phyloP scores from a whole-genome alignment of 2,797 vertebrate genomes.

The Limnodromus scolopaceus region DNA sequence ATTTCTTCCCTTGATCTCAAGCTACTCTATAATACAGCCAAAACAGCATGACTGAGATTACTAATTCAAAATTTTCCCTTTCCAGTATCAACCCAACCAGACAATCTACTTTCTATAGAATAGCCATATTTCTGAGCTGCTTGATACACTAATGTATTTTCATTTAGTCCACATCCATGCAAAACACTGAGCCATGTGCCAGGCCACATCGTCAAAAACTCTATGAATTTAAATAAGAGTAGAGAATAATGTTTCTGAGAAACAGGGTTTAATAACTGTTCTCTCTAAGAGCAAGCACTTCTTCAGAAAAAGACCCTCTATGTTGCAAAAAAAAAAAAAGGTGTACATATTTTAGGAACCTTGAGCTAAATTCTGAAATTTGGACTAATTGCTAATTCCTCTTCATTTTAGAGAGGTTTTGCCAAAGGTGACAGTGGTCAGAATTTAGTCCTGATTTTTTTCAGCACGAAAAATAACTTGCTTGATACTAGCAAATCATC shows the following conservation, averaged over 20 bases:
- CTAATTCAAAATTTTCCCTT: conserved; percentile 39
- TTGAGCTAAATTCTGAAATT: background rate
- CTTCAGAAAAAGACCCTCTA: background rate
- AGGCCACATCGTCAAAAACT: conserved; percentile 15
- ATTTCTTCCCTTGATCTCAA: conserved; percentile 13
- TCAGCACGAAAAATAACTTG: background rate
- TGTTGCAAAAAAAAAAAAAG: background rate
- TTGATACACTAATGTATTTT: background rate
- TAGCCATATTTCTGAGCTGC: background rate
- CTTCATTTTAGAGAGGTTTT: background rate
- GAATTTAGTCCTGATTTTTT: background rate
- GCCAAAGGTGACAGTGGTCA: background rate
- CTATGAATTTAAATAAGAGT: conserved; percentile 33
- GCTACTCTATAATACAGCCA: background rate
- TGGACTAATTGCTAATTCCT: background rate
- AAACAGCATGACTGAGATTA: background rate
- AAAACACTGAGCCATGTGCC: background rate
- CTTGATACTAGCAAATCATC: background rate
- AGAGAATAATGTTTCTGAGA: background rate
- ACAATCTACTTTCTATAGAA: background rate
- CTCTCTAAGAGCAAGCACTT: background rate
- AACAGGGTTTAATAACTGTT: background rate
- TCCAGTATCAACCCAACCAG: background rate
- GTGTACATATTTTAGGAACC: background rate
- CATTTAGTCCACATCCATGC: background rate